Base-by-base conservation (phyloP, 2,113 vertebrate genomes). In the Pluvianellus socialis region DNA sequence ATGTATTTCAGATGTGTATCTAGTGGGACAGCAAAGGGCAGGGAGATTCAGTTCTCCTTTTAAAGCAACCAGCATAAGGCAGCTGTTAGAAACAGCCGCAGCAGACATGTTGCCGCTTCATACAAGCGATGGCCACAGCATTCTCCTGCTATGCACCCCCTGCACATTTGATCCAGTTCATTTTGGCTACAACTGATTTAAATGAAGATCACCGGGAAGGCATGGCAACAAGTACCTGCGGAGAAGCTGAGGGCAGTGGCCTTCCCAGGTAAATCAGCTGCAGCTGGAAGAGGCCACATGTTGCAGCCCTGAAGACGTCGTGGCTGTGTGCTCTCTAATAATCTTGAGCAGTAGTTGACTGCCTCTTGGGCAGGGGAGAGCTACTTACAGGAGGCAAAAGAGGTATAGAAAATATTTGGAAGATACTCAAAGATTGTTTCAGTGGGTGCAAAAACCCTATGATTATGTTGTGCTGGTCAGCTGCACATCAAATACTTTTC, bases 91-190 rank as follows among this genome's bases (percentile, higher is more conserved):
- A 89, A 30, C 45, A 82, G 18, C 56, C 55, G 26, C 35, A 44
- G 80, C 1, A 0, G 7, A 14, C 27, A 26, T 3, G 11, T 33
- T 38, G 44, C 30, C 1, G 1, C 68, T 45, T 32, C 17, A 66
- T 3, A 45, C 17, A 65, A 66, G 74, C 1, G 0, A 1, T 6
- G 45, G n/a, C 6, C 26, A 61, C 30, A 22, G 9, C 7, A 3
- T 10, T 71, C 19, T 40, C 55, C 28, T 40, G 4, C 55, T 4
- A 61, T 1, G 2, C 20, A 24, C 40, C 71, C 30, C 62, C 63
- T n/a, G 30, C 33, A 9, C 32, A 50, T 17, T 44, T 20, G 50
- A 76, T 4, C 33, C 44, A 17, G 21, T 15, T 55, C 26, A 8
- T 30, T 81, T 24, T 40, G 10, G 62, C 22, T 3, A 1, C 27